Base-by-base conservation (phyloP, 2,113 vertebrate genomes). In the Platysteira castanea region DNA sequence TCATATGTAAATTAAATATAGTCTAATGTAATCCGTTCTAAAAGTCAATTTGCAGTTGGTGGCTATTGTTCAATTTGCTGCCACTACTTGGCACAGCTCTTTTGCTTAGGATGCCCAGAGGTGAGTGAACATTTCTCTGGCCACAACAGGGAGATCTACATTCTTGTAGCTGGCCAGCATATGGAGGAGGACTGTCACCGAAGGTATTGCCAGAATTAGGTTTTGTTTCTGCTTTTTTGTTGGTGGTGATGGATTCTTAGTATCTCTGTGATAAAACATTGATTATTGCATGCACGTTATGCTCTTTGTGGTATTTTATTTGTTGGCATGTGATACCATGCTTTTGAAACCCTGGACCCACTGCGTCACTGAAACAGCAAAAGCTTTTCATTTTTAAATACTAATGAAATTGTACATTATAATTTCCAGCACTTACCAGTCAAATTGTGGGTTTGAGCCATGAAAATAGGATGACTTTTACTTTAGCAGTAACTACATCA, bases 61-160 rank as follows among this genome's bases (percentile, higher is more conserved):
- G 10, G 15, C n/a, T 69, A 0, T 22, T 90, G 20, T 30, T 88
- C 20, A 59, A 0, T 87, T 69, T 67, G n/a, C n/a, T 83, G 61
- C 30, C 23, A 12, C 7, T 39, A 2, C 10, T 47, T 84, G 63
- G 56, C 49, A 49, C 28, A 21, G 6, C 28, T n/a, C 41, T 63
- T 75, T 68, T 59, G 28, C 63, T 67, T 50, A 93, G 92, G 76
- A n/a, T 93, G 89, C 65, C 83, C 88, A 61, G 95, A 87, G 74
- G 78, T 89, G 94, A 95, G 92, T 44, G 73, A 96, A 85, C 16
- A 14, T 46, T 54, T 84, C 90, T 35, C 19, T 95, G 56, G 76
- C 88, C 53, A 53, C 76, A 37, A 85, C 57, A 41, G 87, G 91
- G 35, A 53, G 96, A 37, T 54, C 46, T 26, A 24, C 77, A 23